Conservation (phyloP, 2,113 vertebrate genomes). For the Percina caprodes region DNA sequence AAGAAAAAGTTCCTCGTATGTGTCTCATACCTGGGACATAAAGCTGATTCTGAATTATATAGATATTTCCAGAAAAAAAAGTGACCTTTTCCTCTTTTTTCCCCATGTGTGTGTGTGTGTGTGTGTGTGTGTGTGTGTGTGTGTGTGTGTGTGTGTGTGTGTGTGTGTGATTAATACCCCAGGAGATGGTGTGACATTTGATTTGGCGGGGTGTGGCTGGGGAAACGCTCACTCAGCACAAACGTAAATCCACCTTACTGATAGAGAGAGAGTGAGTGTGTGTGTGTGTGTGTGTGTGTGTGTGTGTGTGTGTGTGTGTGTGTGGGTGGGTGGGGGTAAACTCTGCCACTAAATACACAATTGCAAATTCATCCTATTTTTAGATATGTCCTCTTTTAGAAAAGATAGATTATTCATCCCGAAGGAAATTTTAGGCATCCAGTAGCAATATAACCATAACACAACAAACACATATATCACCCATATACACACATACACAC, state of each 20-base stretch:
- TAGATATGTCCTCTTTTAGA: not conserved
- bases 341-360: not conserved
- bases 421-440: no score
- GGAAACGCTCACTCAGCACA: conserved; percentile 60
- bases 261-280: conserved; percentile 35
- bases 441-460: no score
- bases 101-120: conserved; percentile 5
- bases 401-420: no score
- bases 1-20: no score
- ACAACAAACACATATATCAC: no score
- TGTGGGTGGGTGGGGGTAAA: conserved; percentile 20
- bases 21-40: no score
- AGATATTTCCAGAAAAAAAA: not conserved
- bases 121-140: conserved; percentile 16
- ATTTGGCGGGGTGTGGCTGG: conserved; percentile 67
- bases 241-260: conserved; percentile 76
- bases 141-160: conserved; percentile 19
- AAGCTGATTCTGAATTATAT: no score
- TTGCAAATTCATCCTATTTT: conserved; percentile 2
- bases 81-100: conserved; percentile 45
- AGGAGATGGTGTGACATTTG: conserved; percentile 80
- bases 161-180: conserved; percentile 77
- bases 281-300: no score
- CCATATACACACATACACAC: no score
- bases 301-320: no score